Base-by-base conservation (phyloP, 1,140 invertebrate species). In the Macrocentrus cingulum region DNA sequence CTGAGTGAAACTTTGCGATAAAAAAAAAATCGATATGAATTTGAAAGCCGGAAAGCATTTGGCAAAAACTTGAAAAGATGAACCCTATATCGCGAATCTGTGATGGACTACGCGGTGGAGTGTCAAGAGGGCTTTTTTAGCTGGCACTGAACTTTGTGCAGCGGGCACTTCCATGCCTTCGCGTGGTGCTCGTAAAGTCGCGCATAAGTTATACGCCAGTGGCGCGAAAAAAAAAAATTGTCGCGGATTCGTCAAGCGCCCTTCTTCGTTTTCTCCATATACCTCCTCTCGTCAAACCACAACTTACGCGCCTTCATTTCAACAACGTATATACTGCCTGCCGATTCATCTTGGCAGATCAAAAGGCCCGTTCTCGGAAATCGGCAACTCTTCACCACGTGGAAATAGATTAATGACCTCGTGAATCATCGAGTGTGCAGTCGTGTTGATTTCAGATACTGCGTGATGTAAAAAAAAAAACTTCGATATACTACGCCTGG, bases 361-460 rank as follows among this genome's bases (percentile, higher is more conserved):
- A 63, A 60, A 63, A 56, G 57, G 48, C 44, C 42, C 23, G 23
- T 63, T 63, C 61, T 59, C 32, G 48, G 61, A 55, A 63, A 63
- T 63, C 51, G 52, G 53, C 46, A 62, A 18, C 54, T 34, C 52
- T 55, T 48, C 9, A 36, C 25, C 15, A 42, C 41, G 46, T 60
- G 42, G 48, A 63, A 63, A 63, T 63, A 60, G 61, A 59, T 59
- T 63, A 63, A 63, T 59, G 61, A 57, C 53, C 61, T 46, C 53
- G 53, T 63, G 56, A 63, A 63, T 63, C 61, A 63, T 59, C 51
- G 45, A 11, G 25, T 56, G 51, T 55, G 41, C n/a, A 32, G 23
- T 42, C 18, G 51, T 60, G 58, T 60, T 60, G 58, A 60, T 60
- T 60, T 60, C 50, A 60, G 58, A 50, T 54, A 55, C 39, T 20